Evolutionary conservation across 2,888 invertebrate genomes (phyloP), one percentile per base, ranked within the genome.

Genomic region (Melanophora roralis): DNA sequence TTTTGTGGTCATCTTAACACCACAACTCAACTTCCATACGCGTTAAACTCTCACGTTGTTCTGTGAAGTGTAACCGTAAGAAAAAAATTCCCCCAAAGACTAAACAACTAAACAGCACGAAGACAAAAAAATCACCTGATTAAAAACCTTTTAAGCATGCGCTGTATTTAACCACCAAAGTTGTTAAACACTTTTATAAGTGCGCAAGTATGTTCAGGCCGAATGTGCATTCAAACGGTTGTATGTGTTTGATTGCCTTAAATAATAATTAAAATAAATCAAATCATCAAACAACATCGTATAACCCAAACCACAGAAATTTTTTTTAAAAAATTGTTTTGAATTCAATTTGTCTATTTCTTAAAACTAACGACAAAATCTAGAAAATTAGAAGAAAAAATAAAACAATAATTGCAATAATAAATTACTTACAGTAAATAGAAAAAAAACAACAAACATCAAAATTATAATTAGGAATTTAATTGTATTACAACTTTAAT

Each of bases 371-470:
- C 74, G 65, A 75, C 71, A 49, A 43, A 68, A 68, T 57, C 47
- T 23, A 43, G 40, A 60, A 45, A 19, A 64, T 83, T 82, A 85
- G 84, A 84, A 85, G 6, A 5, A 67, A 43, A 11, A 49, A 64
- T 11, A 36, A n/a, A 16, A 16, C 43, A 43, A 85, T 84, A 84
- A 83, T 86, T 84, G 84, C 84, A 84, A 80, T 49, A 80, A 74
- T 68, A 53, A 82, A 77, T 47, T 62, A 49, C 27, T 27, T 27
- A 27, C 27, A 27, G 14, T 57, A 65, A 68, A 68, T 16, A 64
- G 69, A 55, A 62, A 80, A 67, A 62, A 51, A 60, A 12, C 38
- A 47, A 11, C 38, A 47, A 47, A 45, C 79, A 76, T 68, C 72
- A 72, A 53, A 74, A 71, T 78, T 80, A 80, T 76, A 76, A 80